Percentiles rank a stretch among this genome's conserved stretches.
These are phyloP conservation scores for Aphelinus certus DNA, from an alignment of 1,140 invertebrate species.

Conservation along the genomic window DNA sequence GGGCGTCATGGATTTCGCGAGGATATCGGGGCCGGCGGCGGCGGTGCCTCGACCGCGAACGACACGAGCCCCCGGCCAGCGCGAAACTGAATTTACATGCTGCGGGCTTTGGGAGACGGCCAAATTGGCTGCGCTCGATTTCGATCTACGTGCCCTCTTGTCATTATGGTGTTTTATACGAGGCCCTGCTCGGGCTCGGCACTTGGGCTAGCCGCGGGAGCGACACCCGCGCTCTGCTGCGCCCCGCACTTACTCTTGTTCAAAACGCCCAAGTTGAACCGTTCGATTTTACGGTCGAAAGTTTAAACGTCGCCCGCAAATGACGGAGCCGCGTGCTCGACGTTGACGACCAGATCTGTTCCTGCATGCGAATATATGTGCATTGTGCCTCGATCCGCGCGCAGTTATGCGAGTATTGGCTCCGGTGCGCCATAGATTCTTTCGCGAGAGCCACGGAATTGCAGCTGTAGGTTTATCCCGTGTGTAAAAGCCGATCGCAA, in stretches of 20 bases:
- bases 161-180: slow-evolving; percentile 56
- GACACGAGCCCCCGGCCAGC: background rate
- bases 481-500: too few relatives aligned
- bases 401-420: too few relatives aligned
- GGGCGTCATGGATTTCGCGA: slow-evolving; percentile 9
- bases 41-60: background rate
- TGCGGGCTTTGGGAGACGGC: slow-evolving; percentile 48
- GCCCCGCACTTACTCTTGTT: background rate
- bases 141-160: slow-evolving; percentile 50
- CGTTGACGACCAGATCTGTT: slow-evolving; percentile 27
- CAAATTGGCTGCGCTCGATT: slow-evolving; percentile 60
- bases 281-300: slow-evolving; percentile 54
- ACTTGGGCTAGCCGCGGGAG: too few relatives aligned
- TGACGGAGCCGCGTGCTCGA: slow-evolving; percentile 49
- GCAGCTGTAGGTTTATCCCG: too few relatives aligned
- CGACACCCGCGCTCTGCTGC: too few relatives aligned
- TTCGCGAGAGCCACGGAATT: too few relatives aligned
- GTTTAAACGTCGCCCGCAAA: slow-evolving; percentile 50
- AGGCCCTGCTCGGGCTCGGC: slow-evolving; percentile 6
- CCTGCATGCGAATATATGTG: too few relatives aligned
- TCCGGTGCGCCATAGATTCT: too few relatives aligned
- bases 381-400: too few relatives aligned
- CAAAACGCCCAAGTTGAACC: slow-evolving; percentile 45
- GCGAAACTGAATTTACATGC: slow-evolving; percentile 37
- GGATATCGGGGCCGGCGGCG: too few relatives aligned